Evolutionary conservation across 2,888 invertebrate genomes (phyloP).

Genomic region (Sarcophaga carnaria): DNA sequence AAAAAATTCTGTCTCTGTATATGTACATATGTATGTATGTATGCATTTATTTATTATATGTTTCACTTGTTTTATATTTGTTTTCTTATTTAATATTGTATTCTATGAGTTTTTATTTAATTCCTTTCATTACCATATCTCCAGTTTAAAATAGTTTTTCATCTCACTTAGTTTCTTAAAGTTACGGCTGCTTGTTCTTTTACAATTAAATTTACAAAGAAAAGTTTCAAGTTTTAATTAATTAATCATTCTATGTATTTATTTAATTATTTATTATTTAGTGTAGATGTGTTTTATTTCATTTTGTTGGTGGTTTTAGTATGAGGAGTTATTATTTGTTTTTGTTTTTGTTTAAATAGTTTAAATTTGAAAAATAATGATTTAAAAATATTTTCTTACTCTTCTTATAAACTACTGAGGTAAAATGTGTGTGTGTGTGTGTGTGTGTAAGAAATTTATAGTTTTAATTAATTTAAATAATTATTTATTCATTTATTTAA

Average conservation of each 20-base stretch:
- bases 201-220: not conserved
- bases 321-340: slow-evolving; percentile 34
- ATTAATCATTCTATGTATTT: not conserved
- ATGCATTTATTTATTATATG: not conserved
- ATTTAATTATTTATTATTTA: not conserved
- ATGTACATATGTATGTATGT: not conserved
- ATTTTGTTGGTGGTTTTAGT: slow-evolving; percentile 43
- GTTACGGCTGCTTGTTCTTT: not conserved
- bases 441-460: no score
- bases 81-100: not conserved
- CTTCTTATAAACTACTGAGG: slow-evolving; percentile 55
- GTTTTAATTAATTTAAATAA: no score
- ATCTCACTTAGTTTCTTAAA: not conserved
- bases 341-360: slow-evolving; percentile 22
- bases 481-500: no score
- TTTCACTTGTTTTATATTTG: not conserved
- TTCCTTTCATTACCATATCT: slow-evolving; percentile 32
- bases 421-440: slow-evolving; percentile 40
- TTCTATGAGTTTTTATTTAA: slow-evolving; percentile 21
- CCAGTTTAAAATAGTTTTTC: slow-evolving; percentile 25
- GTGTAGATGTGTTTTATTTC: slow-evolving; percentile 15
- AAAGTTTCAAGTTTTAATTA: not conserved
- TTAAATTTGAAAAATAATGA: slow-evolving; percentile 22
- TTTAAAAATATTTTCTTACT: not conserved
- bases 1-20: not conserved